phyloP scores from a whole-genome alignment of 2,797 vertebrate species.

The Pangasius macronema region DNA sequence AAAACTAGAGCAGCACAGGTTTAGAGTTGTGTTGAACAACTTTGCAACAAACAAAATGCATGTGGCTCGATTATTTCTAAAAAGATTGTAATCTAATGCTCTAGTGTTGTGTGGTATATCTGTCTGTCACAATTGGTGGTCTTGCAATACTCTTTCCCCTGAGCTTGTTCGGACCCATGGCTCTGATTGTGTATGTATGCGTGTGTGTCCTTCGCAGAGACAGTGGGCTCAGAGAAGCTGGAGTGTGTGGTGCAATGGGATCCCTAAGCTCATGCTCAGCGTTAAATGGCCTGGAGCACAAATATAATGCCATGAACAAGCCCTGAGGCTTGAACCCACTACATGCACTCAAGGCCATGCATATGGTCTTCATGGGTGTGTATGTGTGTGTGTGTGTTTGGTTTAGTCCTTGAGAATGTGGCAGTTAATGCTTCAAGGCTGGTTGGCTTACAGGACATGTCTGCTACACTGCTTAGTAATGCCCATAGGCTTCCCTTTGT shows the following conservation, averaged over 20 bases:
- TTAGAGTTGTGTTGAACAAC: not conserved
- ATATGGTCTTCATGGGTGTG: constrained; percentile 14
- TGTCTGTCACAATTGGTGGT: constrained; percentile 43
- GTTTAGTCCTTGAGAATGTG: constrained; percentile 44
- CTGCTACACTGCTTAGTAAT: constrained; percentile 56
- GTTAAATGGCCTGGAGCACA: constrained; percentile 54
- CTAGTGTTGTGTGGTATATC: constrained; percentile 18
- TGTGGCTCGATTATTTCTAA: constrained; percentile 11
- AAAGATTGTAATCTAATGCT: constrained; percentile 33
- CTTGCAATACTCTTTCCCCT: constrained; percentile 12
- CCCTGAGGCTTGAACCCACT: constrained; percentile 44
- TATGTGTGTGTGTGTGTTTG: constrained; percentile 30
- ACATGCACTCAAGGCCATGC: constrained; percentile 31
- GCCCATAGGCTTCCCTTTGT: constrained; percentile 67
- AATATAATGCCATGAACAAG: constrained; percentile 52
- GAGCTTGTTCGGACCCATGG: not conserved
- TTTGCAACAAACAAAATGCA: constrained; percentile 16
- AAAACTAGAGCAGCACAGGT: constrained; percentile 2
- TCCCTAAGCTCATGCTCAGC: constrained; percentile 43
- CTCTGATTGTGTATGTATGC: not conserved
- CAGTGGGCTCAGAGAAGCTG: constrained; percentile 33
- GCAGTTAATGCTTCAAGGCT: constrained; percentile 56
- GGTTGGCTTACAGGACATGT: constrained; percentile 54
- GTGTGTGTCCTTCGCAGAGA: constrained; percentile 37
- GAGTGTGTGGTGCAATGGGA: constrained; percentile 29